Base-by-base conservation (phyloP, 2,113 vertebrate genomes). In the Amia ocellicauda region DNA sequence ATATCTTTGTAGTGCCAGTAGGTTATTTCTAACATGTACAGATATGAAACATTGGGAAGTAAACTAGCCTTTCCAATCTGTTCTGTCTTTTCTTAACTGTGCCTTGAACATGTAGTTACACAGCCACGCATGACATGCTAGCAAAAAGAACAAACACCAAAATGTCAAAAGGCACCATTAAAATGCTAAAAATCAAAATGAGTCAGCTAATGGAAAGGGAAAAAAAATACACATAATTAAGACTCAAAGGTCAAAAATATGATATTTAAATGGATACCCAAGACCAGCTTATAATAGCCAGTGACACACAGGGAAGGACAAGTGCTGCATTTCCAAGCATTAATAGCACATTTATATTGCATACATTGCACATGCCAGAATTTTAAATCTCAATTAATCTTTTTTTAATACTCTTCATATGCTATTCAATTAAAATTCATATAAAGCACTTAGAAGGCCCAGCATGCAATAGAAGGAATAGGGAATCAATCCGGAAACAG, bases 131-230 rank as follows among this genome's bases (percentile, higher is more conserved):
- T n/a, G 50, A 51, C 45, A 41, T 31, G 16, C 53, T 57, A n/a
- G 22, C 52, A 45, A 45, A 20, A 47, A n/a, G n/a, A 47, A 65
- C 43, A 65, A 27, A 65, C 43, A 58, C 40, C 14, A 58, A 65
- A 58, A 65, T 58, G 54, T 65, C 63, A 65, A 36, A 11, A 40
- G 45, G 55, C 54, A 51, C 49, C 55, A 58, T 58, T 50, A 26
- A 31, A 13, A 23, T 49, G 43, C 22, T 19, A 13, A 36, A 58
- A 58, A 50, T 51, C 27, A 22, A 58, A 65, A 45, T 55, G 63
- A 65, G 55, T 50, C n/a, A 36, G 28, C 45, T 58, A 58, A 58
- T 57, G 53, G 55, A 47, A 27, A 36, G 22, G 62, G 49, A 61
- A 47, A 54, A 50, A 53, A 63, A 20, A n/a, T 63, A 20, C 61